Percentiles rank a stretch among this genome's conserved stretches.
phyloP scores from a whole-genome alignment of 2,797 vertebrate genomes.

The Odontamblyopus rebecca region DNA sequence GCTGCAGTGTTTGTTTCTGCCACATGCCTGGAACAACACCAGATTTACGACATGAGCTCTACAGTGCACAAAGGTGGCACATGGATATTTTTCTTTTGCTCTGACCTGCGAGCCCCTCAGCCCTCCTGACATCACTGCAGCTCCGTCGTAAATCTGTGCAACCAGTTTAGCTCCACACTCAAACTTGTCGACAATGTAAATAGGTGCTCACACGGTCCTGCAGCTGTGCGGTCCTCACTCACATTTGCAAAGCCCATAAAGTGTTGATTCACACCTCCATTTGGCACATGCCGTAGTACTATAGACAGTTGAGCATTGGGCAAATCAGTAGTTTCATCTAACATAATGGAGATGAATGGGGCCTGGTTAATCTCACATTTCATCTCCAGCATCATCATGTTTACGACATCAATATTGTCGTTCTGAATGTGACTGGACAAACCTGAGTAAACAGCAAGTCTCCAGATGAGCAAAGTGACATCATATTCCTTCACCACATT shows the following conservation, averaged over 20 bases:
- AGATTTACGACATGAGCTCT: neutral
- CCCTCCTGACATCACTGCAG: neutral
- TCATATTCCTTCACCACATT: neutral
- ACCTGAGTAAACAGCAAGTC: neutral
- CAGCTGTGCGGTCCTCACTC: neutral
- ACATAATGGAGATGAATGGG: neutral
- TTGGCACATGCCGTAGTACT: neutral
- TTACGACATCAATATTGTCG: neutral
- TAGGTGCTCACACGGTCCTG: neutral
- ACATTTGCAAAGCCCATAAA: neutral
- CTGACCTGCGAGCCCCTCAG: neutral
- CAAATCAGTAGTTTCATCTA: neutral
- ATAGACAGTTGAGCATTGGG: conserved; percentile 1
- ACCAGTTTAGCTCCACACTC: neutral
- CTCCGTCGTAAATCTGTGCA: neutral
- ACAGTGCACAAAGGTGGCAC: neutral
- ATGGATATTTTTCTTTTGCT: neutral
- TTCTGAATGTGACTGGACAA: neutral
- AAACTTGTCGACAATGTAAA: no score
- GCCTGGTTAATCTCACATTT: neutral
- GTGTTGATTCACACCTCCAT: neutral
- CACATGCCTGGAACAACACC: neutral
- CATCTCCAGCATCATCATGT: neutral
- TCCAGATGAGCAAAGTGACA: neutral
- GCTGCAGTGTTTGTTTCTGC: neutral